Percentiles rank a stretch among this genome's conserved stretches.
phyloP scores from a whole-genome alignment of 2,888 invertebrate genomes.

The Hydropsyche betteni region DNA sequence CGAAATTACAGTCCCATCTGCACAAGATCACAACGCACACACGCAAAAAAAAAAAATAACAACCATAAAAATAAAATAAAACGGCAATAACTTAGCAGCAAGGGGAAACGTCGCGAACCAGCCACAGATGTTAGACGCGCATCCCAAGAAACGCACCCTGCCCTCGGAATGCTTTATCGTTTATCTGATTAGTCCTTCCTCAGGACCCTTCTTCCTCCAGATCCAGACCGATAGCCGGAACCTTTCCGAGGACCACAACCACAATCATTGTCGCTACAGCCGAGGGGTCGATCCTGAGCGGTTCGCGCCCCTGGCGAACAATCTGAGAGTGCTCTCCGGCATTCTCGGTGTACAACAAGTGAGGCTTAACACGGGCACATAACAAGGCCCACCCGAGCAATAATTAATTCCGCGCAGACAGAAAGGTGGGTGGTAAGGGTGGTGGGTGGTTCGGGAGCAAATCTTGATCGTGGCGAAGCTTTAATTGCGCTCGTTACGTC shows the following conservation, averaged over 20 bases:
- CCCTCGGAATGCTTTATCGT: slow-evolving; percentile 48
- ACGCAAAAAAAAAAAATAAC: neutral
- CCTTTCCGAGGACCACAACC: no score
- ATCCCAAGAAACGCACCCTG: neutral
- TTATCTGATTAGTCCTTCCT: slow-evolving; percentile 49
- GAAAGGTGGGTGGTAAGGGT: neutral
- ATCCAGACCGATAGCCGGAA: slow-evolving; percentile 23
- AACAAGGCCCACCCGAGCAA: slow-evolving; percentile 28
- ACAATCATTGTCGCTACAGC: no score
- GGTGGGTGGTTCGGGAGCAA: neutral
- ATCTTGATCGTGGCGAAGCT: slow-evolving; percentile 25
- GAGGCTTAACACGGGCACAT: slow-evolving; percentile 27
- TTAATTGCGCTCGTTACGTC: slow-evolving; percentile 26
- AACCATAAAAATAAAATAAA: slow-evolving; percentile 28
- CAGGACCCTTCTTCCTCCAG: neutral
- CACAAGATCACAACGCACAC: neutral
- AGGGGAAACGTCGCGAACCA: neutral
- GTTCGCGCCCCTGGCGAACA: slow-evolving; percentile 12
- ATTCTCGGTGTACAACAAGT: slow-evolving; percentile 30
- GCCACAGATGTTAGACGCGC: slow-evolving; percentile 33
- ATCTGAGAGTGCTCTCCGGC: slow-evolving; percentile 24
- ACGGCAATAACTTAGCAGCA: neutral
- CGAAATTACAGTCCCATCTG: slow-evolving; percentile 27
- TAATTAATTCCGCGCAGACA: slow-evolving; percentile 30
- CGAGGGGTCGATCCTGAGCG: slow-evolving; percentile 9